Evolutionary conservation across 2,888 invertebrate species (phyloP), one percentile per base, ranked within the genome.

Genomic region (Lycaena phlaeas): DNA sequence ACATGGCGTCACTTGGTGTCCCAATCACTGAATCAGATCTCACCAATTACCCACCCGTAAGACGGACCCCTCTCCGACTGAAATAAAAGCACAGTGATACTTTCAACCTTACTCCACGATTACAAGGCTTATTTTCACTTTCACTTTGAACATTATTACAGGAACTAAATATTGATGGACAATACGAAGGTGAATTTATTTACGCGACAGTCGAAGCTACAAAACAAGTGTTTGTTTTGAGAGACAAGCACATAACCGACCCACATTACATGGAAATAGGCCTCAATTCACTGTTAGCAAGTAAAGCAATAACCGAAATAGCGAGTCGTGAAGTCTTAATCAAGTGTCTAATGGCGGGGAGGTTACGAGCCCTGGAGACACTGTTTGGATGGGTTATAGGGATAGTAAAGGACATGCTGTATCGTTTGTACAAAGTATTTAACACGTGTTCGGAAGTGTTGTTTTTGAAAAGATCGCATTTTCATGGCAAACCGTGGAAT

Each of bases 341-440:
- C 40, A 51, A 41, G 61, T 66, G 15, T 61, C 64, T 34, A 31
- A 42, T 2, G 40, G 41, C 25, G 66, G 57, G 22, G 53, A 58
- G 30, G 67, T 65, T 1, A 66, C 64, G 50, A 75, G 73, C 1
- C 57, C 68, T 2, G 79, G 77, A 4, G 82, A 81, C 43, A 82
- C 82, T 9, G 54, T 82, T 41, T 82, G 82, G 82, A 63, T 82
- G 64, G 82, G 81, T 7, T 63, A 66, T 5, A 79, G 81, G 76
- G 82, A 82, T 46, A 62, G 46, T 31, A 74, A 68, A 55, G 82
- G 82, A 0, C 82, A 69, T 54, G 78, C 77, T 7, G 77, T 82
- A 28, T 81, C 81, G 27, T 82, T 73, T 48, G 81, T 82, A 48
- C 82, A 82, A 53, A 82, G 82, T 41, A 44, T 68, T 44, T 82